These are phyloP conservation scores for Pygoscelis adeliae DNA, from an alignment of 2,113 vertebrate genomes.

Conservation along the genomic window DNA sequence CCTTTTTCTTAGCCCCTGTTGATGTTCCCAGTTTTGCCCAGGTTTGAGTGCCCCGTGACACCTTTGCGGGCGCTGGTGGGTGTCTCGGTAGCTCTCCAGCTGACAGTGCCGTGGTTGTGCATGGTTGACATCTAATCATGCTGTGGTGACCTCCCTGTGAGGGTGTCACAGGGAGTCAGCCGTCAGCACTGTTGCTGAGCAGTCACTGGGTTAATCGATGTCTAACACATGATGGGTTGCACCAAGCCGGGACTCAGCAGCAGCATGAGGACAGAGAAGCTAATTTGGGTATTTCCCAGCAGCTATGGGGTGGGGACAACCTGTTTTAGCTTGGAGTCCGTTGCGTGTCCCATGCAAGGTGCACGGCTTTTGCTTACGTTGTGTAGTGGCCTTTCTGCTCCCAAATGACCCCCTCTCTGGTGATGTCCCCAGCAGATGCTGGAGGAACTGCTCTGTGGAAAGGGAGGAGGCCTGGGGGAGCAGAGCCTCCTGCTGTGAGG, in stretches of 20 bases:
- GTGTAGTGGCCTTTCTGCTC: not conserved
- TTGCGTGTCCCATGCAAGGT: rapidly evolving
- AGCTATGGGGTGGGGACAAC: not conserved
- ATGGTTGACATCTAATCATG: rapidly evolving
- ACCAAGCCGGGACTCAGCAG: rapidly evolving
- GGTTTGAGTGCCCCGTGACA: not conserved
- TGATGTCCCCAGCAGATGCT: not conserved
- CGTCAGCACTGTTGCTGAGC: rapidly evolving
- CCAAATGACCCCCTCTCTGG: not conserved
- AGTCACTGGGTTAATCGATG: not conserved
- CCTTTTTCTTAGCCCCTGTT: not conserved
- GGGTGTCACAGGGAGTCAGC: not conserved
- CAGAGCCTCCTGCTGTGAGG: rapidly evolving
- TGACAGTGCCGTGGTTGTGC: rapidly evolving
- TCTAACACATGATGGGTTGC: rapidly evolving
- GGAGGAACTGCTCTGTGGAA: not conserved
- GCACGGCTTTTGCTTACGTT: not conserved
- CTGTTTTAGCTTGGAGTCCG: rapidly evolving
- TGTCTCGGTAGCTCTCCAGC: not conserved
- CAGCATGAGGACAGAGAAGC: not conserved
- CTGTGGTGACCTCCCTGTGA: not conserved
- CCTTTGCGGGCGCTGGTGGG: not conserved
- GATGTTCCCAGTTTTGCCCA: not conserved
- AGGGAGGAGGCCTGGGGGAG: not conserved
- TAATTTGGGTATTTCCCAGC: not conserved